A percentile compares a stretch with the other conserved stretches of the same genome.
These are phyloP conservation scores for Pyrrhosoma nymphula DNA, from an alignment of 2,888 invertebrate species.

Conservation along the genomic window DNA sequence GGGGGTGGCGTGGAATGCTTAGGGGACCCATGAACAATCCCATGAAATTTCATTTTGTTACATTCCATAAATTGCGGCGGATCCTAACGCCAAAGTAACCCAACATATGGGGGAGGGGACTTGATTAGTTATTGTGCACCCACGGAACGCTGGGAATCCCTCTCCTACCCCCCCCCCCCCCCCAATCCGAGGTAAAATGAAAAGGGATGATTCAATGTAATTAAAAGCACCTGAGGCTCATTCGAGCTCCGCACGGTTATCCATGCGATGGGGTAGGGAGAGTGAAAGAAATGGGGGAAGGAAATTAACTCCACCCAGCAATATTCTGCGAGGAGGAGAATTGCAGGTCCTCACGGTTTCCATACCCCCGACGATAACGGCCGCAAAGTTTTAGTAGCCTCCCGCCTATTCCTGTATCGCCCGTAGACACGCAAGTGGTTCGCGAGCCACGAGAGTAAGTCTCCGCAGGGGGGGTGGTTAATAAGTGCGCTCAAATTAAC, in stretches of 20 bases:
- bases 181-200: neutral
- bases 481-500: too few species aligned
- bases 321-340: neutral
- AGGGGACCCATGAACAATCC: too few species aligned
- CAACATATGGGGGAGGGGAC: neutral
- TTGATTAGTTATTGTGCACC: neutral
- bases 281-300: neutral
- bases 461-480: too few species aligned
- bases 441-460: too few species aligned
- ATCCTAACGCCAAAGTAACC: too few species aligned
- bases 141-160: neutral
- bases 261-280: neutral
- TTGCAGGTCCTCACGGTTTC: neutral
- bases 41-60: too few species aligned
- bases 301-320: neutral
- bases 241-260: neutral
- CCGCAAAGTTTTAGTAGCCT: too few species aligned
- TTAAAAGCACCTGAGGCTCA: slow-evolving; percentile 6
- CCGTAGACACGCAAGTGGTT: too few species aligned
- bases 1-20: too few species aligned
- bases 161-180: too few species aligned
- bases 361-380: neutral
- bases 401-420: too few species aligned
- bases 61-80: too few species aligned
- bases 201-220: neutral